phyloP scores from a whole-genome alignment of 1,140 invertebrate genomes.

The Charaxes varanes region DNA sequence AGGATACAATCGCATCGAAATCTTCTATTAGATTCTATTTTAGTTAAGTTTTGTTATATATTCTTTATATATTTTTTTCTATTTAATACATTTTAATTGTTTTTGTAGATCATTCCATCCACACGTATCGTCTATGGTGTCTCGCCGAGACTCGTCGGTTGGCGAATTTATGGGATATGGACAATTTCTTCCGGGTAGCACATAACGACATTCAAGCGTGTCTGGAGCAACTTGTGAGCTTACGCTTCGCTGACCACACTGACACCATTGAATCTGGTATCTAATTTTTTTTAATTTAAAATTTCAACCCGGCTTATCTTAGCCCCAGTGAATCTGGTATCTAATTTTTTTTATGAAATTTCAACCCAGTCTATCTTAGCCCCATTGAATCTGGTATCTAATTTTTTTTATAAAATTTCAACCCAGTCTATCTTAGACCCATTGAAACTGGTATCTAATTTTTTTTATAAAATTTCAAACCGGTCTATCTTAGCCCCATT shows the following conservation, averaged over 20 bases:
- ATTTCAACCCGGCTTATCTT: no score
- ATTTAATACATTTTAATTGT: background rate
- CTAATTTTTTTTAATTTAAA: no score
- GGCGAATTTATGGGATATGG: conserved; percentile 83
- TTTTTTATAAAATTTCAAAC: no score
- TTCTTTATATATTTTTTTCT: background rate
- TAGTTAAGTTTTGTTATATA: background rate
- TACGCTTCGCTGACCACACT: conserved; percentile 78
- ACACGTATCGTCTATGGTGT: conserved; percentile 84
- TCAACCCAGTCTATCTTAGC: conserved; percentile 75
- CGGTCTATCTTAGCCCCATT: conserved; percentile 75
- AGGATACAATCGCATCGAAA: no score
- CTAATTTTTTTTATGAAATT: no score
- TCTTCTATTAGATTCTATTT: no score
- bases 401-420: no score
- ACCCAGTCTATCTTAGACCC: no score
- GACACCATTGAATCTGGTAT: conserved; percentile 67
- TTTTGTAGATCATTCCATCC: conserved; percentile 81
- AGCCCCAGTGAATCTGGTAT: no score
- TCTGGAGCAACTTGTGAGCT: conserved; percentile 77
- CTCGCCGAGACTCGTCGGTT: conserved; percentile 79
- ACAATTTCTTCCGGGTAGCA: conserved; percentile 78
- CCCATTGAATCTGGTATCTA: conserved; percentile 67
- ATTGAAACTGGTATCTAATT: no score
- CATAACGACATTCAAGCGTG: conserved; percentile 81